Base-by-base conservation (phyloP, 2,888 invertebrate genomes). In the Polydrusus cervinus region DNA sequence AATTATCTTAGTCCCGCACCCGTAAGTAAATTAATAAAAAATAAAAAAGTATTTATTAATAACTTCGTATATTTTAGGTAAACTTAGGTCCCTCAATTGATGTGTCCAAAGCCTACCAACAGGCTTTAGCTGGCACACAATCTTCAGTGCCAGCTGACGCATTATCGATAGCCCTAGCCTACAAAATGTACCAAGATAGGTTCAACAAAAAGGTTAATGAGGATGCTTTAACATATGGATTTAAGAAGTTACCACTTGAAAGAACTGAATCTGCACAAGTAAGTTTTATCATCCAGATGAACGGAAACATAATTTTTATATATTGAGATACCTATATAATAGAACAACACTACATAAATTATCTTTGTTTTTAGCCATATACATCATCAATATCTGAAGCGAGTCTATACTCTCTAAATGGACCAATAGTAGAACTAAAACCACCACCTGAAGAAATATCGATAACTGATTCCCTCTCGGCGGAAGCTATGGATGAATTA, bases 211-310 rank as follows among this genome's bases (percentile, higher is more conserved):
- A 64, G 13, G 62, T 75, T 16, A 55, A 62, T 13, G 91, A 91
- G 81, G 89, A 89, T 9, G 87, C 87, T 77, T 80, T 91, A 8
- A 84, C 88, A 5, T 91, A 88, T 78, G 91, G 91, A 1, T 90
- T 89, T 75, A 85, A 86, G 10, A 88, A 86, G 14, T 74, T 87
- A 13, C 91, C 91, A 0, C 81, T 85, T 14, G 88, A 90, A 65
- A 83, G n/a, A 2, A 30, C 20, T 6, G 14, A 55, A 49, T 34
- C 65, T 84, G 0, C 83, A 84, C 14, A n/a, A 30, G 40, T 34
- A 40, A 40, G 60, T 30, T 2, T 60, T 1, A 1, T 25, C 25
- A 25, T 25, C 25, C 25, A 25, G 25, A 25, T 25, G 25, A 5
- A 25, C 5, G 1, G 25, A 25, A 1, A 25, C n/a, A n/a, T n/a